These are phyloP conservation scores for Peromyscus polionotus DNA, from an alignment of 2,113 vertebrate genomes.

Conservation along the genomic window DNA sequence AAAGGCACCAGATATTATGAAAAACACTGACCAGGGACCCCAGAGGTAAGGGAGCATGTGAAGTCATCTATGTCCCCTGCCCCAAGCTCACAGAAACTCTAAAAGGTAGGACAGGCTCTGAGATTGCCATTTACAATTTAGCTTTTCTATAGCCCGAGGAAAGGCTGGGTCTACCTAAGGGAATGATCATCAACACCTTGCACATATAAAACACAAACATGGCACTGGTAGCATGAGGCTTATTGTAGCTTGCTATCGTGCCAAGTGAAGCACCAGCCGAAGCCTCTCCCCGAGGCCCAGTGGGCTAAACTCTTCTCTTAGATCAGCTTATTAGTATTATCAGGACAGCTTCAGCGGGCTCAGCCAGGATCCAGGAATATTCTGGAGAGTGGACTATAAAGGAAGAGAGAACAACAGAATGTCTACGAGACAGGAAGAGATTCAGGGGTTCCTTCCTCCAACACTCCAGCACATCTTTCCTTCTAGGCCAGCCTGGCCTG, in stretches of 20 bases:
- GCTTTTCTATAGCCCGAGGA: slow-evolving; percentile 47
- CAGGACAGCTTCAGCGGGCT: slow-evolving; percentile 31
- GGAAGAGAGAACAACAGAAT: not conserved
- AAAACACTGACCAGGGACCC: not conserved
- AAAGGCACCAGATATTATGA: not conserved
- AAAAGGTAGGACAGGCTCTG: not conserved
- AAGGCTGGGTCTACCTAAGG: not conserved
- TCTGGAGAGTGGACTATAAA: not conserved
- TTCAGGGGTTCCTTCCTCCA: not conserved
- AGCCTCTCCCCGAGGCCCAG: slow-evolving; percentile 62
- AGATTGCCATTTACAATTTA: slow-evolving; percentile 43
- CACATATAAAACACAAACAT: slow-evolving; percentile 33
- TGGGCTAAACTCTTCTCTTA: slow-evolving; percentile 46
- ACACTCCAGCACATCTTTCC: not conserved
- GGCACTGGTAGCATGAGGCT: not conserved
- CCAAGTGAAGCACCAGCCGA: not conserved
- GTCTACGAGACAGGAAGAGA: not conserved
- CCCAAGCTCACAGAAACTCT: slow-evolving; percentile 42
- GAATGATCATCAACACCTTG: slow-evolving; percentile 31
- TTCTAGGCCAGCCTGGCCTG: not conserved
- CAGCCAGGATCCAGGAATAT: not conserved
- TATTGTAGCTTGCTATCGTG: slow-evolving; percentile 42
- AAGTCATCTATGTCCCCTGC: not conserved
- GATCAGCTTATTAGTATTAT: slow-evolving; percentile 60
- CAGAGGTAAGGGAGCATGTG: not conserved